Base-by-base conservation (phyloP, 2,797 vertebrate species). In the Acipenser ruthenus region DNA sequence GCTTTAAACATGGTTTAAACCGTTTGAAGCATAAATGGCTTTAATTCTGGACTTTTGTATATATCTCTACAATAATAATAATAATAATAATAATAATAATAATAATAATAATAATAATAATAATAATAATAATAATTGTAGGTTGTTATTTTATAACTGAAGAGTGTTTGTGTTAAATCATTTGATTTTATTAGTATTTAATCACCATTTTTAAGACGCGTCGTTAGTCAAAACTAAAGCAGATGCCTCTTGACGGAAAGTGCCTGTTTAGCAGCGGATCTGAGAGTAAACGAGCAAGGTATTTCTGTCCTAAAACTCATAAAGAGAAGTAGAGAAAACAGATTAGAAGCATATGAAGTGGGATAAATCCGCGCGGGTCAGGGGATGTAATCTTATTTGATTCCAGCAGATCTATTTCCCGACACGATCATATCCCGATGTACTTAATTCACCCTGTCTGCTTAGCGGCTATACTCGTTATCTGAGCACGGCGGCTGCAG, bases 291-390 rank as follows among this genome's bases (percentile, higher is more conserved):
- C 68, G 73, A 70, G 70, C 70, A 75, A 73, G 73, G 77, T 75
- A 82, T 76, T 74, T 74, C 78, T 67, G 72, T 74, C 65, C 78
- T 77, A 72, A 86, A 85, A 82, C 77, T 83, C 87, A 70, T 74
- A 83, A 86, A 71, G 82, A 76, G 82, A 83, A 79, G 77, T 79
- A 83, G 82, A 78, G 82, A 85, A 87, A 86, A 84, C 80, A 88
- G 86, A 92, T 92, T 91, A 93, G 86, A 87, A 86, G 84, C 91
- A 88, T 83, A 88, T 84, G 87, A 91, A 87, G 70, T 71, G 66
- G 78, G 80, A 77, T 81, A 90, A 91, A 92, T 89, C 90, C 90
- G 76, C 72, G 72, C 70, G 79, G 80, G 87, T 85, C 84, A 73
- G 78, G 71, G 82, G 79, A 80, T 88, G 80, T 91, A 90, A 93